Percentiles rank a stretch among this genome's conserved stretches.
Conservation (phyloP, 2,797 vertebrate species). For the Notamacropus eugenii region DNA sequence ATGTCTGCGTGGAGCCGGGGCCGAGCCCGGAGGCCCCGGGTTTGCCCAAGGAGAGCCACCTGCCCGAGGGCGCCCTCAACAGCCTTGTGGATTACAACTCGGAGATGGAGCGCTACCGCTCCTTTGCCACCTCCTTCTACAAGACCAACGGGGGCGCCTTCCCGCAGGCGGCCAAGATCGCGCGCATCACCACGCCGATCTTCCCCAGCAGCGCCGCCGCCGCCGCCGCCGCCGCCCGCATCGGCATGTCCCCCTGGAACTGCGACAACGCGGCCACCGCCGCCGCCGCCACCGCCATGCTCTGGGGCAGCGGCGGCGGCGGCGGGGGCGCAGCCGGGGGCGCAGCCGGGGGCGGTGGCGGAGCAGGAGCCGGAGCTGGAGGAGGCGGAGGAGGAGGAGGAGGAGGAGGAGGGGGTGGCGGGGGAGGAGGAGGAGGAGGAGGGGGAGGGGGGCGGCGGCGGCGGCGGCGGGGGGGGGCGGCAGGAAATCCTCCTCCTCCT, state of each 20-base stretch:
- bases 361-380: conserved; percentile 80
- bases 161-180: conserved; percentile 96
- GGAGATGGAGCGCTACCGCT: conserved; percentile 97
- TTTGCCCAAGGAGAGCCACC: conserved; percentile 95
- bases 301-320: conserved; percentile 87
- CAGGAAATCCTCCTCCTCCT: conserved; percentile 59
- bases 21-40: conserved; percentile 93
- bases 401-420: conserved; percentile 83
- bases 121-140: conserved; percentile 96
- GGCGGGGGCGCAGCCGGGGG: conserved; percentile 83
- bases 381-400: conserved; percentile 59
- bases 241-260: conserved; percentile 98
- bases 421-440: conserved; percentile 52
- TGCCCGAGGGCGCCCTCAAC: conserved; percentile 95
- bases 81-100: conserved; percentile 99
- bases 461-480: conserved; percentile 81
- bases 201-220: conserved; percentile 89
- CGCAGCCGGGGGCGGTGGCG: conserved; percentile 35
- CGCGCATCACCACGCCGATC: conserved; percentile 96
- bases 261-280: conserved; percentile 93
- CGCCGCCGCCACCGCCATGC: conserved; percentile 94
- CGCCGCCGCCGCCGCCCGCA: conserved; percentile 91
- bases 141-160: conserved; percentile 95
- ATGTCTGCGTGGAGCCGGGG: conserved; percentile 95
- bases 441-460: conserved; percentile 72